Percentiles rank a stretch among this genome's conserved stretches.
Conservation (phyloP, 2,797 vertebrate species). For the Chelon labrosus region DNA sequence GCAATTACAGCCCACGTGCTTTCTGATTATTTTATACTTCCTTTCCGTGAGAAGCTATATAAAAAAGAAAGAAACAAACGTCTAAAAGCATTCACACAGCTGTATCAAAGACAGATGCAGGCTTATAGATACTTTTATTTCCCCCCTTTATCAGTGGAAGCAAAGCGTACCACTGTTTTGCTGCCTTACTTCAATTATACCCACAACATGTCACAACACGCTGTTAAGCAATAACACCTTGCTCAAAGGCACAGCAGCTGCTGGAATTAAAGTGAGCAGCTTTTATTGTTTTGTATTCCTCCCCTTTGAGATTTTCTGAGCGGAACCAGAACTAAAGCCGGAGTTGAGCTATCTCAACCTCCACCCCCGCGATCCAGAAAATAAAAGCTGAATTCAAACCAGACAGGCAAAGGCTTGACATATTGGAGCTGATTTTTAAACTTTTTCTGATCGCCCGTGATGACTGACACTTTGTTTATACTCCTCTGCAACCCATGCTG, state of each 20-base stretch:
- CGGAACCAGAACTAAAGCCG: slow-evolving; percentile 49
- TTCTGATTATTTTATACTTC: too few relatives aligned
- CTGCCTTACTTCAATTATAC: slow-evolving; percentile 6
- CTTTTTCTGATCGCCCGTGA: slow-evolving; percentile 25
- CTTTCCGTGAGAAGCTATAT: too few relatives aligned
- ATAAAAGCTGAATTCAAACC: slow-evolving; percentile 50
- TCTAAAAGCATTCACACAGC: background rate
- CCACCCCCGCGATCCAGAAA: slow-evolving; percentile 33
- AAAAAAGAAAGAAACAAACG: background rate
- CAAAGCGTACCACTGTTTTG: slow-evolving; percentile 17
- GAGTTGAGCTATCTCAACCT: slow-evolving; percentile 25
- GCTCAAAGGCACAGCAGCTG: slow-evolving; percentile 39
- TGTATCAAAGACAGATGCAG: background rate
- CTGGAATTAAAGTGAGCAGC: slow-evolving; percentile 31
- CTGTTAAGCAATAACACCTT: slow-evolving; percentile 21
- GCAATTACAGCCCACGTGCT: background rate
- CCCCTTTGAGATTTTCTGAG: slow-evolving; percentile 17
- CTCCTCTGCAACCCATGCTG: slow-evolving; percentile 49
- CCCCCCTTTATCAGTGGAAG: slow-evolving; percentile 13
- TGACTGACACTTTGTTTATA: slow-evolving; percentile 70
- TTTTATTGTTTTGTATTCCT: slow-evolving; percentile 1
- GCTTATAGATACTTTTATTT: slow-evolving; percentile 6
- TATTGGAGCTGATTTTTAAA: slow-evolving; percentile 45
- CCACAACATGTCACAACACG: background rate
- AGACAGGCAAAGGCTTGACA: slow-evolving; percentile 37